Evolutionary conservation across 2,888 invertebrate genomes (phyloP), one percentile per base, ranked within the genome.

Genomic region (Aplocera efformata): DNA sequence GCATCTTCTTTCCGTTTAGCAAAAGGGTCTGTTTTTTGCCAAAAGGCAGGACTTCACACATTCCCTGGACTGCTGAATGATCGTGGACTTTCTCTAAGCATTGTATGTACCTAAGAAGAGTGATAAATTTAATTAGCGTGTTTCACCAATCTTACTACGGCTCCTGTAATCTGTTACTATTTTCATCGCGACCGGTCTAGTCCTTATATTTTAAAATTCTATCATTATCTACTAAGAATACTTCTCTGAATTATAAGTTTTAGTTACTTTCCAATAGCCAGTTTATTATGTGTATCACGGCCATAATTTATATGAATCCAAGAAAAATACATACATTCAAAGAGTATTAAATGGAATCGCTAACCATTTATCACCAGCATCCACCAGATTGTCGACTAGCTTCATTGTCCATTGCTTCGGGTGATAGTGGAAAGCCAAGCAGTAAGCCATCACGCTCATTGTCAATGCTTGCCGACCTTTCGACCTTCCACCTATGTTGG

Each of bases 341-440:
- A n/a, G n/a, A n/a, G n/a, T n/a, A n/a, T n/a, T n/a, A n/a, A n/a
- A n/a, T n/a, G n/a, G n/a, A 13, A 21, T 11, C 8, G 56, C 67
- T 10, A 67, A 90, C 73, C 91, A 84, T 32, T 72, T 68, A 57
- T 90, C 90, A 1, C 90, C 91, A 27, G 86, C 77, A 11, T 90
- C 88, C 2, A 91, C 52, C 10, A 91, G 75, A 46, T 89, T 88
- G 54, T 93, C 92, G 1, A 93, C 64, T 8, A 90, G 86, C 45
- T 89, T 90, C 60, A 89, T 81, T 0, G 86, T 89, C 93, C 93
- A 93, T 36, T 86, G 86, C 39, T 88, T 89, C 0, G 91, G 90
- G 49, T 90, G 90, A 54, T 88, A 89, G 44, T 91, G 77, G 53
- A 90, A 90, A 0, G 90, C 88, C 46, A 88, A 80, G 50, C 91